phyloP scores from a whole-genome alignment of 2,888 invertebrate species.

The Polyommatus iphigenia region DNA sequence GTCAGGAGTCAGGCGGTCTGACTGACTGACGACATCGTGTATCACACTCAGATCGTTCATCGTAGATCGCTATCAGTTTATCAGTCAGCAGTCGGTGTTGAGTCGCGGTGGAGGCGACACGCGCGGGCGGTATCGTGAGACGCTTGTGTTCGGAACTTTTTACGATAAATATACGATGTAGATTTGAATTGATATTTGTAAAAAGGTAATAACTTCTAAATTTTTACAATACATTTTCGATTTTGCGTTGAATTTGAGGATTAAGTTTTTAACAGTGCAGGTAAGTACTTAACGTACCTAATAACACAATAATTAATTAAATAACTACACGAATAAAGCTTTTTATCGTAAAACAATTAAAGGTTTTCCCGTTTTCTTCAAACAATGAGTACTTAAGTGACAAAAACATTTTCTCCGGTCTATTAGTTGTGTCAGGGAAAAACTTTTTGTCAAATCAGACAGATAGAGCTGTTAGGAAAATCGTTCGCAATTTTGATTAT shows the following conservation, averaged over 20 bases:
- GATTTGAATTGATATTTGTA: background rate
- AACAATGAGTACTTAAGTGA: background rate
- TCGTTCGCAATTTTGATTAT: background rate
- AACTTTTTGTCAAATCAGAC: background rate
- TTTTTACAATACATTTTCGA: background rate
- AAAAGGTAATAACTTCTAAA: background rate
- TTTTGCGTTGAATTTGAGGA: background rate
- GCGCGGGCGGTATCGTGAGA: background rate
- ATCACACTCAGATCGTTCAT: background rate
- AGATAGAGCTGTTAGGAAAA: background rate
- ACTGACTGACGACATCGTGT: background rate
- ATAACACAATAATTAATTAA: background rate
- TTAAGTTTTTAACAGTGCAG: background rate
- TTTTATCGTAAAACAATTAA: background rate
- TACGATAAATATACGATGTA: background rate
- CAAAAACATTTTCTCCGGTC: background rate
- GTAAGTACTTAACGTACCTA: background rate
- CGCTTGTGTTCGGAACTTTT: background rate
- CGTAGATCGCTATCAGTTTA: background rate
- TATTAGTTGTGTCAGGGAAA: background rate
- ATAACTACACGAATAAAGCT: no score
- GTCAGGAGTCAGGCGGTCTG: background rate
- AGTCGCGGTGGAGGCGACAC: background rate
- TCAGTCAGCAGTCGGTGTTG: conserved; percentile 17
- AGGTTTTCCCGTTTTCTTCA: background rate